A percentile compares a stretch with the other conserved stretches of the same genome.
Conservation (phyloP, 2,113 vertebrate species). For the Columba janthina region DNA sequence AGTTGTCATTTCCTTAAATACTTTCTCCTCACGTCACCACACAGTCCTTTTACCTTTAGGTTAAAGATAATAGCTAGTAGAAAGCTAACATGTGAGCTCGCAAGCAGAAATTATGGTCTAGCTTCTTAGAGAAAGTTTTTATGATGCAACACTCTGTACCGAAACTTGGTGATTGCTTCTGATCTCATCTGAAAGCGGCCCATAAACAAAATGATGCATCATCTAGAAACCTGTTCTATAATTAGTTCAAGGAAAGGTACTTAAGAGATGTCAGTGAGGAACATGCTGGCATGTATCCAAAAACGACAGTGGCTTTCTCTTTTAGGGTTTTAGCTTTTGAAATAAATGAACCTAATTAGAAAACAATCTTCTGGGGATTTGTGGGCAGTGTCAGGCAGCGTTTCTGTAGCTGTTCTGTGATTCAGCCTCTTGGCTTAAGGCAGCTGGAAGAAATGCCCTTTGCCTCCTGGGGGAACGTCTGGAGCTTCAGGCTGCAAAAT, state of each 20-base stretch:
- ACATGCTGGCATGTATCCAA: rapidly evolving
- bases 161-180: background rate
- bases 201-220: background rate
- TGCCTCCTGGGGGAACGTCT: background rate
- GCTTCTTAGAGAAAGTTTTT: background rate
- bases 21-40: rapidly evolving
- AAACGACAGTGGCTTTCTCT: background rate
- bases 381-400: background rate
- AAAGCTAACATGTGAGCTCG: background rate
- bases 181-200: background rate
- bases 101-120: background rate
- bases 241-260: background rate
- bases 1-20: background rate
- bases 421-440: background rate
- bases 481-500: background rate
- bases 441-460: background rate
- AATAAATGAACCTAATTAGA: background rate
- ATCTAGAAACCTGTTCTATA: background rate
- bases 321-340: background rate
- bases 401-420: background rate
- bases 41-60: background rate
- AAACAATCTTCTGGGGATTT: background rate
- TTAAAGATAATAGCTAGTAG: background rate
- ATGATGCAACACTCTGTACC: background rate
- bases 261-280: background rate